Evolutionary conservation across 2,888 invertebrate genomes (phyloP).

Genomic region (Ichneumon xanthorius): DNA sequence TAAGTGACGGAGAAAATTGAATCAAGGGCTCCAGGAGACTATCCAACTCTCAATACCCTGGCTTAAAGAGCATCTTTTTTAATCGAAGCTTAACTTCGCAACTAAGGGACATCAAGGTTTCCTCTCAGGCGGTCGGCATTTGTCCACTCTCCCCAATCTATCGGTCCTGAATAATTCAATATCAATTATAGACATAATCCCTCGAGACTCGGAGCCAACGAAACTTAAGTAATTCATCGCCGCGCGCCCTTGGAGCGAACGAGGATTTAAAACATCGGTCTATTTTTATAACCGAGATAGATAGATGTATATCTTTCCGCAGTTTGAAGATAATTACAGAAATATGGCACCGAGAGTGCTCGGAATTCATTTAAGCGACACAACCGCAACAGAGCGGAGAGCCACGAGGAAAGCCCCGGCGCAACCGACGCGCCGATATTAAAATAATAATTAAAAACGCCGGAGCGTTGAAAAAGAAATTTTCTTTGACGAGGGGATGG

Average conservation of each 20-base stretch:
- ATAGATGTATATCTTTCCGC: not conserved
- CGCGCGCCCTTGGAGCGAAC: not conserved
- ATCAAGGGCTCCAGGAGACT: conserved; percentile 7
- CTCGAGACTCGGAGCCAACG: not conserved
- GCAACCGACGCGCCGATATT: conserved; percentile 40
- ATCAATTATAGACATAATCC: conserved; percentile 40
- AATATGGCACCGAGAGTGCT: conserved; percentile 32
- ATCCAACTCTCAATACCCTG: conserved; percentile 2
- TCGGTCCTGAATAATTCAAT: conserved; percentile 35
- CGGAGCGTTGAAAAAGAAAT: conserved; percentile 41
- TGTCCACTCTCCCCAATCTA: not conserved
- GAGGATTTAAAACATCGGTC: conserved; percentile 1
- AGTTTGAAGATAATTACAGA: conserved; percentile 39
- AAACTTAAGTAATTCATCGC: conserved; percentile 30
- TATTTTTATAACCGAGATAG: conserved; percentile 9
- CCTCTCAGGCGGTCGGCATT: no score
- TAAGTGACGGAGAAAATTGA: conserved; percentile 48
- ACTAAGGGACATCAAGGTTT: no score
- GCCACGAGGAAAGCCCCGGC: not conserved
- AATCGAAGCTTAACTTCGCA: conserved; percentile 6
- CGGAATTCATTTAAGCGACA: conserved; percentile 46
- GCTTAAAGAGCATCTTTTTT: conserved; percentile 10
- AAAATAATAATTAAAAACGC: conserved; percentile 61
- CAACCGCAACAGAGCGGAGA: conserved; percentile 2
- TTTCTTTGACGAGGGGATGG: conserved; percentile 49